Evolutionary conservation across 2,113 vertebrate species (phyloP).

Genomic region (Campylomormyrus numenius): DNA sequence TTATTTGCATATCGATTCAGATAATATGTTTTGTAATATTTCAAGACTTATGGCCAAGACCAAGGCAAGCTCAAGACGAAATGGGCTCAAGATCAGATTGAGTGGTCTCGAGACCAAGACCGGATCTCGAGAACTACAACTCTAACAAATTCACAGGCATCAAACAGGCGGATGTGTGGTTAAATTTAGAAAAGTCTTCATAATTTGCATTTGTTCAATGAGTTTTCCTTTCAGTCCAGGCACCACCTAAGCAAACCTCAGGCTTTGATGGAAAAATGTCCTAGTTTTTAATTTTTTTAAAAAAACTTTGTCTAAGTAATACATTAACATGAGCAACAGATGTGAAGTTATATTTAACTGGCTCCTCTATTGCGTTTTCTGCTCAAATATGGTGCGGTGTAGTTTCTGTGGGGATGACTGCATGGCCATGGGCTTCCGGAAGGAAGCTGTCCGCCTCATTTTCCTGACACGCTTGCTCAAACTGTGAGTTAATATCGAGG

Average conservation of each 20-base stretch:
- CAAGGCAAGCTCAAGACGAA: no score
- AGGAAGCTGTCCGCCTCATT: background rate
- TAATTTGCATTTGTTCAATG: conserved; percentile 26
- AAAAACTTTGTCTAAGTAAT: conserved; percentile 18
- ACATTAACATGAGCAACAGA: conserved; percentile 25
- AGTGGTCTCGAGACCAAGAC: no score
- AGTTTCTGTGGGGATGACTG: background rate
- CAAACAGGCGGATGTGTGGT: background rate
- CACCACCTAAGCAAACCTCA: background rate
- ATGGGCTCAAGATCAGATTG: no score
- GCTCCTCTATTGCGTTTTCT: background rate
- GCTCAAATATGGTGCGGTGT: background rate
- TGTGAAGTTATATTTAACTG: conserved; percentile 28
- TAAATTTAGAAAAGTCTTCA: conserved; percentile 7
- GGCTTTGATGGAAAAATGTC: conserved; percentile 11
- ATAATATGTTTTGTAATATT: no score
- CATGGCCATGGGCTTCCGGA: background rate
- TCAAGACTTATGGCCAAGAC: no score
- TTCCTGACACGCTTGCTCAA: background rate
- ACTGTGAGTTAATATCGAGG: background rate
- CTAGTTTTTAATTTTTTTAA: background rate
- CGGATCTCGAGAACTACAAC: no score
- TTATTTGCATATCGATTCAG: no score
- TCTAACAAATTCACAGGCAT: background rate
- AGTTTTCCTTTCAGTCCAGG: conserved; percentile 20